Percentiles rank a stretch among this genome's conserved stretches.
These are phyloP conservation scores for Anthopleura xanthogrammica DNA, from an alignment of 92 coral and sea anemone species.

Conservation along the genomic window DNA sequence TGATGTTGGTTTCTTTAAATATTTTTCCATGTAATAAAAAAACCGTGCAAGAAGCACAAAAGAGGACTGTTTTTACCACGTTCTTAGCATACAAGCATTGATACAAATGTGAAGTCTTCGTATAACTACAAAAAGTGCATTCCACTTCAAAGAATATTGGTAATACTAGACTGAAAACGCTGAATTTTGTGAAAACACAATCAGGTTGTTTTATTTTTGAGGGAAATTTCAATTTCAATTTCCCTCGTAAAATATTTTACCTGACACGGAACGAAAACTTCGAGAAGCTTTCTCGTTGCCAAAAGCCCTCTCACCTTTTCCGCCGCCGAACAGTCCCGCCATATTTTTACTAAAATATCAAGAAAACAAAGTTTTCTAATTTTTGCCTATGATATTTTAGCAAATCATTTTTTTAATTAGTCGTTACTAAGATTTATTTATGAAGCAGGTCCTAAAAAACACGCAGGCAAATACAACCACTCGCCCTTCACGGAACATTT, in stretches of 20 bases:
- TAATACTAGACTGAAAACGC: too few species aligned
- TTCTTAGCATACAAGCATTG: neutral
- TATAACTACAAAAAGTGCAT: neutral
- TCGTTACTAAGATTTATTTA: neutral
- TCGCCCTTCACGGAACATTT: neutral
- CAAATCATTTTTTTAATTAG: neutral
- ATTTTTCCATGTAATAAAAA: neutral
- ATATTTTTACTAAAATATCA: too few species aligned
- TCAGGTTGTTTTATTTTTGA: too few species aligned
- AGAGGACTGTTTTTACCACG: neutral
- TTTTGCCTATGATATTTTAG: neutral
- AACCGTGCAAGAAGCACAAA: neutral
- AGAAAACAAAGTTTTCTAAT: neutral
- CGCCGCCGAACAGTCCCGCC: too few species aligned
- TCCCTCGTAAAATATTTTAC: too few species aligned
- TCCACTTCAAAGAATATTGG: neutral
- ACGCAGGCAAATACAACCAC: neutral
- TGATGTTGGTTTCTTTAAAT: neutral
- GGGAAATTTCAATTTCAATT: too few species aligned
- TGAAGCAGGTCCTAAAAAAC: neutral
- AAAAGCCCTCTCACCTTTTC: too few species aligned
- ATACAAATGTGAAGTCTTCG: neutral
- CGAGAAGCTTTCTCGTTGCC: too few species aligned
- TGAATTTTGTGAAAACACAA: too few species aligned
- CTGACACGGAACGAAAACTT: too few species aligned